These are phyloP conservation scores for Drosophila anceps DNA, from an alignment of 2,888 invertebrate species.

Conservation along the genomic window DNA sequence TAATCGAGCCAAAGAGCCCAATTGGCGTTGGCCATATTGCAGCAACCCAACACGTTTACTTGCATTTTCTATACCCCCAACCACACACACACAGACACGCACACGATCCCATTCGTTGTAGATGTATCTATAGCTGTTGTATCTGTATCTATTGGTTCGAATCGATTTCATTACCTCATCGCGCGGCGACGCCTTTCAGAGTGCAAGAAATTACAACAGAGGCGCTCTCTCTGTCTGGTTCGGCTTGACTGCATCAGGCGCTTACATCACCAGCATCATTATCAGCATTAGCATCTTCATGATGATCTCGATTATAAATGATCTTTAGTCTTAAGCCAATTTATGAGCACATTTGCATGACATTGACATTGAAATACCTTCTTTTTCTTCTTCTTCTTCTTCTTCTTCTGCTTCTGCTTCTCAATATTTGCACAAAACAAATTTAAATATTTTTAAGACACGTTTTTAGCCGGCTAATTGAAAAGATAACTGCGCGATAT, in stretches of 20 bases:
- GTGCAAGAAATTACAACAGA: conserved; percentile 71
- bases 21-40: conserved; percentile 29
- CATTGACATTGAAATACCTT: conserved; percentile 76
- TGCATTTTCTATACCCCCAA: conserved; percentile 53
- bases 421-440: conserved; percentile 29
- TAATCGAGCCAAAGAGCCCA: conserved; percentile 47
- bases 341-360: conserved; percentile 44
- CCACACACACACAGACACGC: conserved; percentile 9
- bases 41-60: conserved; percentile 70
- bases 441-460: conserved; percentile 13
- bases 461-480: conserved; percentile 40
- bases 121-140: conserved; percentile 38
- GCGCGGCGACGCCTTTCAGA: conserved; percentile 69
- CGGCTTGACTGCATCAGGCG: conserved; percentile 55
- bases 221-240: conserved; percentile 32
- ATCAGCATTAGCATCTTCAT: not conserved
- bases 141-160: conserved; percentile 51
- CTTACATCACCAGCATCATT: conserved; percentile 24
- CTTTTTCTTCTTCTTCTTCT: not conserved
- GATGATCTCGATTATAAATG: not conserved
- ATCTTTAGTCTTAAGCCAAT: conserved; percentile 21
- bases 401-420: not conserved
- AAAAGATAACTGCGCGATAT: conserved; percentile 33
- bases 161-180: conserved; percentile 79
- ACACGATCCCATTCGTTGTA: conserved; percentile 8